Evolutionary conservation across 2,888 invertebrate genomes (phyloP).

Genomic region (Aphidius colemani): DNA sequence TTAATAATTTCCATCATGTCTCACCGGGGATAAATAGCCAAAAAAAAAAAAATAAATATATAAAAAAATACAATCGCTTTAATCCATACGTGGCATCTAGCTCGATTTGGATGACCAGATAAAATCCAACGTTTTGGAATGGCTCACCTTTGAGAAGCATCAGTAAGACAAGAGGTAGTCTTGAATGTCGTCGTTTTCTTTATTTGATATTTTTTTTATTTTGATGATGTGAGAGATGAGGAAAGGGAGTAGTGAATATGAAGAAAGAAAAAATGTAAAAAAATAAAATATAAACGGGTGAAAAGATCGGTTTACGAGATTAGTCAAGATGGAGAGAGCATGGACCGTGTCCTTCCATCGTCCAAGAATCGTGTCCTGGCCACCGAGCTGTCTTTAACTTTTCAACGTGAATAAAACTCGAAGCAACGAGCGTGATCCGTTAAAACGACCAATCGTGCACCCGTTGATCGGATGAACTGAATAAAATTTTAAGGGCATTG

Average conservation of each 20-base stretch:
- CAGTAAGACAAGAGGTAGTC: background rate
- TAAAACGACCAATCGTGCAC: conserved; percentile 28
- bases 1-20: conserved; percentile 8
- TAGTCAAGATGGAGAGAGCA: conserved; percentile 23
- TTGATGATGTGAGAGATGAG: background rate
- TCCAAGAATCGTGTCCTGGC: conserved; percentile 26
- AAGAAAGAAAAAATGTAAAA: background rate
- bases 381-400: conserved; percentile 26
- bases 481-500: background rate
- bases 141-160: background rate
- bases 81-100: conserved; percentile 21
- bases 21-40: conserved; percentile 11
- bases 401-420: conserved; percentile 21
- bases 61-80: conserved; percentile 15
- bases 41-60: conserved; percentile 8
- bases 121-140: conserved; percentile 2
- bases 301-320: conserved; percentile 35
- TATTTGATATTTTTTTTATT: background rate
- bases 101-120: conserved; percentile 5
- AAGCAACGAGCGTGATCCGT: conserved; percentile 29
- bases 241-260: conserved; percentile 3
- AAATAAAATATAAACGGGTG: conserved; percentile 16
- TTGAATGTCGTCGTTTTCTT: conserved; percentile 5
- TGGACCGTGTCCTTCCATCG: conserved; percentile 18
- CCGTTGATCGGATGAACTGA: conserved; percentile 19